phyloP scores from a whole-genome alignment of 2,113 vertebrate genomes.

The Macquaria australasica region DNA sequence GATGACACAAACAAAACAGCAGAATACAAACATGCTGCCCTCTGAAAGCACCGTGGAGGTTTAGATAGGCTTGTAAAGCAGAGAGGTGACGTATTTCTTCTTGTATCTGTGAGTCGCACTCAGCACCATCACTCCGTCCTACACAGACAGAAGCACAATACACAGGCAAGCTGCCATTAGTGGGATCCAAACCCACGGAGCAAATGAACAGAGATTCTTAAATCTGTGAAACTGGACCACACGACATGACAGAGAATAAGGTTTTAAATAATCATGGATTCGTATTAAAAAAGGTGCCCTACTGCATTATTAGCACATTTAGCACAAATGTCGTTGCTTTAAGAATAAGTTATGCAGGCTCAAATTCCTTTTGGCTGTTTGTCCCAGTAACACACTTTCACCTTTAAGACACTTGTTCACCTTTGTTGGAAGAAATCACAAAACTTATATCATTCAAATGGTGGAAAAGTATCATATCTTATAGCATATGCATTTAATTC shows the following conservation, averaged over 20 bases:
- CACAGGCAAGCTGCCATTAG: background rate
- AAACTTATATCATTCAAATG: background rate
- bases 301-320: background rate
- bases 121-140: conserved; percentile 98
- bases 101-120: conserved; percentile 98
- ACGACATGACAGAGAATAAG: background rate
- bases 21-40: conserved; percentile 55
- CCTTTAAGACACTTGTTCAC: background rate
- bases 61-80: conserved; percentile 89
- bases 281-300: background rate
- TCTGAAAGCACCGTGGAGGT: conserved; percentile 42
- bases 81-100: conserved; percentile 98
- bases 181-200: background rate
- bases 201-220: background rate
- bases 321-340: background rate
- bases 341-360: background rate
- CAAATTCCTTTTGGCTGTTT: background rate
- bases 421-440: background rate
- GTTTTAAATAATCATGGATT: background rate
- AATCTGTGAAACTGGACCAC: background rate
- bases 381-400: background rate
- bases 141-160: conserved; percentile 60
- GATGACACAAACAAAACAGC: conserved; percentile 30
- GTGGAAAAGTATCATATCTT: background rate
- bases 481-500: background rate